These are phyloP conservation scores for Nothocercus nigrocapillus DNA, from an alignment of 2,113 vertebrate species.

Conservation along the genomic window DNA sequence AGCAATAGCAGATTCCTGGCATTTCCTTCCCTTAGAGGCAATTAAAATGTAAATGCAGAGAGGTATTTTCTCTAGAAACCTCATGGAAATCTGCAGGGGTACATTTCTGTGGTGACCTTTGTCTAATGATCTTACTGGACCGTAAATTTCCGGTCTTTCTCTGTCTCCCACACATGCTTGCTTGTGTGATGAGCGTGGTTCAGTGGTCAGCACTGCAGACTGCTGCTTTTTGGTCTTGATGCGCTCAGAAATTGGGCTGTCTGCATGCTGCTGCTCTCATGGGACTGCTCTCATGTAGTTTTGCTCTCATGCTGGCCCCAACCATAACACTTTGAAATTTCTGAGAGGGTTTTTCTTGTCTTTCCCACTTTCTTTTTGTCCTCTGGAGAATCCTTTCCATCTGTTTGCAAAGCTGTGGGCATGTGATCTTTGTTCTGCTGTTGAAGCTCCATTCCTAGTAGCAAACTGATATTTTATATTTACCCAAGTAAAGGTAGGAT, in stretches of 20 bases:
- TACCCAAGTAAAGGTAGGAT: no score
- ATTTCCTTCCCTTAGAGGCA: background rate
- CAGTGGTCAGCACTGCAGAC: background rate
- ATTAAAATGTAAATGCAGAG: conserved; percentile 26
- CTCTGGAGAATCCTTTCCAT: background rate
- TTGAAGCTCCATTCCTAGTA: background rate
- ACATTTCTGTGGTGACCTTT: background rate
- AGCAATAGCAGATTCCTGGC: background rate
- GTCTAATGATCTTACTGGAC: conserved; percentile 11
- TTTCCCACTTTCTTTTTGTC: background rate
- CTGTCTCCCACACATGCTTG: background rate
- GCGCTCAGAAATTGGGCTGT: background rate
- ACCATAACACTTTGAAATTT: background rate
- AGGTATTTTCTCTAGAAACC: background rate
- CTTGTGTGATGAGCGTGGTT: background rate
- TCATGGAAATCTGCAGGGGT: background rate
- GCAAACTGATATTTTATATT: background rate
- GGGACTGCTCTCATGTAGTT: background rate
- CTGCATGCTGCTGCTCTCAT: background rate
- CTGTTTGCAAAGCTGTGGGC: background rate
- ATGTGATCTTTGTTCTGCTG: background rate
- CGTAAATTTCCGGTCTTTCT: background rate
- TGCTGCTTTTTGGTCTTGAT: background rate
- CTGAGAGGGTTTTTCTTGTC: background rate
- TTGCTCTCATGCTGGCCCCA: background rate